These are phyloP conservation scores for Sphyrna mokarran DNA, from an alignment of 2,113 vertebrate genomes.

Conservation along the genomic window DNA sequence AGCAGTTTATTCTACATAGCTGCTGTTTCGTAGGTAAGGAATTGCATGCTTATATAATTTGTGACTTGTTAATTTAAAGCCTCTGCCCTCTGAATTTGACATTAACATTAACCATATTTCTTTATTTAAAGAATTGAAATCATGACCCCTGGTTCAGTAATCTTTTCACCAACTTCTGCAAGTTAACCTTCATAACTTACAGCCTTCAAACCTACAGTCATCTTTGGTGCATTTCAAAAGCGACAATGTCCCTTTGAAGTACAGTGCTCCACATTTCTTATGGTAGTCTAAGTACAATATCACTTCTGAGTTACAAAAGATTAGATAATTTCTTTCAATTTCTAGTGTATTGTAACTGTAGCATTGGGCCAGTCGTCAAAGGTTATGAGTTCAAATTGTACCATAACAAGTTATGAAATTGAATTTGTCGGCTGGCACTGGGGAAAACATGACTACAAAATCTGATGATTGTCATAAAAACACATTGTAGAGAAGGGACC, in stretches of 20 bases:
- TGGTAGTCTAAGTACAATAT: not conserved
- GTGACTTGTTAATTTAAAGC: no score
- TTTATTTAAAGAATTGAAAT: not conserved
- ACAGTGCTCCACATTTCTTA: not conserved
- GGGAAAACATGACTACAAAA: not conserved
- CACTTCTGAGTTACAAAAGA: not conserved
- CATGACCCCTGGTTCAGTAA: not conserved
- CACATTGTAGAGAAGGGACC: not conserved
- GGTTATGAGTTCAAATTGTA: not conserved
- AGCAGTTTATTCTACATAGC: no score
- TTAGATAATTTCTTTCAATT: not conserved
- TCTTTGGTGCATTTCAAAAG: not conserved
- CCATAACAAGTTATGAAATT: not conserved
- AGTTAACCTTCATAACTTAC: not conserved
- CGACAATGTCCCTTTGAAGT: not conserved
- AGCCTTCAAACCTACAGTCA: not conserved
- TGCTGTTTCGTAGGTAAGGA: no score
- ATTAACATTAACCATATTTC: not conserved
- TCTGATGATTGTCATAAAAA: not conserved
- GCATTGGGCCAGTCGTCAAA: not conserved
- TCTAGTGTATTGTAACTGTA: not conserved
- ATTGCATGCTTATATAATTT: no score
- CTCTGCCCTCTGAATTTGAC: no score
- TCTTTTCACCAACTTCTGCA: not conserved
- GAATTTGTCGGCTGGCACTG: not conserved